Conservation (phyloP, 2,113 vertebrate species). For the Phalacrocorax pelagicus region DNA sequence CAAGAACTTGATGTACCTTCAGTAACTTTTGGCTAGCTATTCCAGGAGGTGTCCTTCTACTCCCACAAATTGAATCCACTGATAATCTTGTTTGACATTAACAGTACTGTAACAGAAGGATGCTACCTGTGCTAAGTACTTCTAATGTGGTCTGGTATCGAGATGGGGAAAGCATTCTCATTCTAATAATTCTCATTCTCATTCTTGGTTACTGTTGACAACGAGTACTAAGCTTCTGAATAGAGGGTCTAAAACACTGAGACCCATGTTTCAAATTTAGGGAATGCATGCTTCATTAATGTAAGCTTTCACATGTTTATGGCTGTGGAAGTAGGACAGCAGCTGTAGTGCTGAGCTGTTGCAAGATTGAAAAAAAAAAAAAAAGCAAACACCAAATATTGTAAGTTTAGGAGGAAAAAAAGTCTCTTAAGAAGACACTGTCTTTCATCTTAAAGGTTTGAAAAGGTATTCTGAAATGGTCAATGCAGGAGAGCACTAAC, state of each 20-base stretch:
- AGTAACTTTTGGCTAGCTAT: background rate
- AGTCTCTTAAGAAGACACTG: background rate
- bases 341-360: background rate
- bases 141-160: background rate
- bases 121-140: background rate
- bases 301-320: background rate
- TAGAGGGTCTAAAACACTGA: background rate
- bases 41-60: slow-evolving; percentile 7
- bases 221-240: background rate
- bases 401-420: background rate
- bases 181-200: background rate
- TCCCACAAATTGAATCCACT: background rate
- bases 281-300: background rate
- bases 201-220: background rate
- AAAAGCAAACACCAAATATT: background rate
- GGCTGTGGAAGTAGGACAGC: background rate
- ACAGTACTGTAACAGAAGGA: background rate
- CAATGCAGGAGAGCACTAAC: background rate
- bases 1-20: background rate
- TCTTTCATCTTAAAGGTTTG: background rate
- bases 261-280: background rate
- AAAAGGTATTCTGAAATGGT: background rate
- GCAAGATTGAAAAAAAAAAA: background rate
- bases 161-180: background rate
- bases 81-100: background rate